Percentiles rank a stretch among this genome's conserved stretches.
Evolutionary conservation across 1,140 invertebrate species (phyloP).

Genomic region (Bombus pascuorum): DNA sequence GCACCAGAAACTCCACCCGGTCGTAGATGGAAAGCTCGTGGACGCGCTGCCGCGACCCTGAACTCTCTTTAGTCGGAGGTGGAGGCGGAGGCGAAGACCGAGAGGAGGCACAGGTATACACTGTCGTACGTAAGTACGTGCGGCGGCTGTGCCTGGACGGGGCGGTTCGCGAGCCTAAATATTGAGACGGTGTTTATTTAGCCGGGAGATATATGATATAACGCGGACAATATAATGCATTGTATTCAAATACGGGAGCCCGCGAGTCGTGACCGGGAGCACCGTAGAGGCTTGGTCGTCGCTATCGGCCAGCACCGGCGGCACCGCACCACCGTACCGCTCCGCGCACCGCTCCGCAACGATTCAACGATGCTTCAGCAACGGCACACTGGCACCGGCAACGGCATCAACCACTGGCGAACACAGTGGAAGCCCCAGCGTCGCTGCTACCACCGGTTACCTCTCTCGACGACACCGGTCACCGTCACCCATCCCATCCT

Average conservation of each 20-base stretch:
- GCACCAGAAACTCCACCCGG: not conserved
- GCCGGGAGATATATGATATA: conserved; percentile 82
- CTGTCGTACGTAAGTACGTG: conserved; percentile 36
- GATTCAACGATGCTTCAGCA: too few species aligned
- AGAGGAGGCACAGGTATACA: not conserved
- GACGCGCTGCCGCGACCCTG: conserved; percentile 37
- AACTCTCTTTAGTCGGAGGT: conserved; percentile 33
- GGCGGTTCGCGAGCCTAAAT: conserved; percentile 79
- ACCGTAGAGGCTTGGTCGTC: conserved; percentile 52
- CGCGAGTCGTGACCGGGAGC: conserved; percentile 81
- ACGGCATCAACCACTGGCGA: too few species aligned
- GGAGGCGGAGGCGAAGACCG: not conserved
- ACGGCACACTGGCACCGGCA: too few species aligned
- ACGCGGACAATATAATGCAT: conserved; percentile 83
- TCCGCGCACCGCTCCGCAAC: too few species aligned
- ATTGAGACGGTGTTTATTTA: conserved; percentile 83
- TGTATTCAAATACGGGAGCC: conserved; percentile 83
- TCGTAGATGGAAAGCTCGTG: not conserved
- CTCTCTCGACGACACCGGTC: conserved; percentile 23
- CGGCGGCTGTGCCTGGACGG: conserved; percentile 41
- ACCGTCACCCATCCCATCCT: conserved; percentile 37
- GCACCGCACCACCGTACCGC: conserved; percentile 17
- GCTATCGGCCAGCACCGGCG: conserved; percentile 22
- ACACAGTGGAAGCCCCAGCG: too few species aligned
- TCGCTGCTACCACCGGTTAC: conserved; percentile 27